phyloP scores from a whole-genome alignment of 2,888 invertebrate genomes.

The Troilus luridus region DNA sequence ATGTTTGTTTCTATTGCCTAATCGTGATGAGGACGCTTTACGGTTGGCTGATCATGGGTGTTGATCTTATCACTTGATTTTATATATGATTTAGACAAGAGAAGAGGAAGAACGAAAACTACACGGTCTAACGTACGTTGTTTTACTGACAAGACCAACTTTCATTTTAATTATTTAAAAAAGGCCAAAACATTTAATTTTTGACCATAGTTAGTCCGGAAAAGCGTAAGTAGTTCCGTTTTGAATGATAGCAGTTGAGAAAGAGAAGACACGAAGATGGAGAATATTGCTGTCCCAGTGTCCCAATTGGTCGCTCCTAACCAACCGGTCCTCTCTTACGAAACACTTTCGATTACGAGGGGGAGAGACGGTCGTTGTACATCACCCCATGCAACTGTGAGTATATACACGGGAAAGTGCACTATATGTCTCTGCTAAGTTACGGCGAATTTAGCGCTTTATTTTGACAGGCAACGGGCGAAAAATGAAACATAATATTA shows the following conservation, averaged over 20 bases:
- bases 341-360: conserved; percentile 31
- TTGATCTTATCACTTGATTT: no score
- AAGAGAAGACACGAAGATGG: background rate
- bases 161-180: no score
- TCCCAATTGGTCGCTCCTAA: conserved; percentile 10
- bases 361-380: background rate
- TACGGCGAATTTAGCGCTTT: no score
- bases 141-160: no score
- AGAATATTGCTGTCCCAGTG: background rate
- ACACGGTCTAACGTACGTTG: no score
- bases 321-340: conserved; percentile 34
- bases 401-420: background rate
- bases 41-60: no score
- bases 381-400: background rate
- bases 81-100: no score
- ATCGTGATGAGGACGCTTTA: no score
- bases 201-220: background rate
- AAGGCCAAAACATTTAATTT: background rate
- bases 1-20: no score
- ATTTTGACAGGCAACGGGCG: no score
- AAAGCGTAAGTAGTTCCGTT: background rate
- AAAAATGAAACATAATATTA: no score
- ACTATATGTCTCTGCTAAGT: background rate
- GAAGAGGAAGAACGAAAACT: no score
- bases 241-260: background rate